Evolutionary conservation across 2,888 invertebrate genomes (phyloP).

Genomic region (Drosophila testacea): DNA sequence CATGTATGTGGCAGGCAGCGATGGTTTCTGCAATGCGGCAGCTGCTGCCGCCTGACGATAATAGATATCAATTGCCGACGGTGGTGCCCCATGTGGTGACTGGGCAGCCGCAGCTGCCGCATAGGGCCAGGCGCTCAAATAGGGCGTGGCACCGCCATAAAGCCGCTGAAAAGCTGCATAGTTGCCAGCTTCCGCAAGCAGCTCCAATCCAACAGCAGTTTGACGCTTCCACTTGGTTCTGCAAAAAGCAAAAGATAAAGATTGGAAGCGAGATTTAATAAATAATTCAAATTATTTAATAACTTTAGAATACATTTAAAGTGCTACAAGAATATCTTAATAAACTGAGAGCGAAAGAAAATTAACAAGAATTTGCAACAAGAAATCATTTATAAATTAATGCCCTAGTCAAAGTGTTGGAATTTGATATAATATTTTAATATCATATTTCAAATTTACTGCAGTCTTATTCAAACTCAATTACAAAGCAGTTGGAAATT

Average conservation of each 20-base stretch:
- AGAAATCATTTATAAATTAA: no score
- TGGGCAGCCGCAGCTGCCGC: slow-evolving; percentile 86
- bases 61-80: slow-evolving; percentile 91
- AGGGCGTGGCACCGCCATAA: slow-evolving; percentile 90
- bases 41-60: slow-evolving; percentile 91
- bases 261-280: background rate
- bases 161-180: slow-evolving; percentile 98
- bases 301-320: no score
- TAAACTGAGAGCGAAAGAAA: no score
- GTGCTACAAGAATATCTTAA: no score
- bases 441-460: no score
- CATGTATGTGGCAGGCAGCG: slow-evolving; percentile 89
- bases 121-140: slow-evolving; percentile 88
- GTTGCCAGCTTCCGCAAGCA: slow-evolving; percentile 98
- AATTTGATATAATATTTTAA: no score
- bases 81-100: slow-evolving; percentile 87
- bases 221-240: slow-evolving; percentile 99
- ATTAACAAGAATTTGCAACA: no score
- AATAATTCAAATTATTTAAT: background rate
- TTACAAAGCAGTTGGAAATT: no score
- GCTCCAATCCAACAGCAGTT: slow-evolving; percentile 98
- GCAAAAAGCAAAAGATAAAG: slow-evolving; percentile 54
- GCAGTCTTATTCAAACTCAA: no score
- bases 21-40: slow-evolving; percentile 93
- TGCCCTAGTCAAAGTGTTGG: no score